Percentiles rank a stretch among this genome's conserved stretches.
phyloP scores from a whole-genome alignment of 2,113 vertebrate genomes.

The Gracilinanus agilis region DNA sequence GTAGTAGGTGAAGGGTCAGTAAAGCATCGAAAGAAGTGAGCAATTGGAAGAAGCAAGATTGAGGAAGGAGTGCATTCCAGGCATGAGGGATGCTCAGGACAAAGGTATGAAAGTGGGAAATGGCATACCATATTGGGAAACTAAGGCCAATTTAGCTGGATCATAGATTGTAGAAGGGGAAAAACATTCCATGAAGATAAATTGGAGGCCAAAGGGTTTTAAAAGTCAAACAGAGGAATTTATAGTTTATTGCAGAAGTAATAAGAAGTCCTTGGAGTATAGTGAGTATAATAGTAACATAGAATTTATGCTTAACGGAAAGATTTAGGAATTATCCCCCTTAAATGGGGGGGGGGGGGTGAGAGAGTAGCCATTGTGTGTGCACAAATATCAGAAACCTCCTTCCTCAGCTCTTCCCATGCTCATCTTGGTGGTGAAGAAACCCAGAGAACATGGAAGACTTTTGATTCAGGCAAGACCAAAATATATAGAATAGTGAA shows the following conservation, averaged over 20 bases:
- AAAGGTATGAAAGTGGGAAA: background rate
- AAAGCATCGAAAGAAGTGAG: background rate
- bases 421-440: background rate
- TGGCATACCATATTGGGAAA: too few species aligned
- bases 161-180: background rate
- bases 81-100: background rate
- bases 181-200: background rate
- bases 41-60: background rate
- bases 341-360: background rate
- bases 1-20: background rate
- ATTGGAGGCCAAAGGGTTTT: background rate
- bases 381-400: rapidly evolving
- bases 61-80: background rate
- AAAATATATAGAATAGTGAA: background rate
- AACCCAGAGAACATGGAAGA: background rate
- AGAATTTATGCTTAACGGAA: background rate
- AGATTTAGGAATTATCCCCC: background rate
- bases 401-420: background rate
- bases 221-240: background rate
- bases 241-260: background rate
- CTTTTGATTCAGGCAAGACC: background rate
- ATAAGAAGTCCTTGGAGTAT: background rate
- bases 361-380: rapidly evolving
- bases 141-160: background rate
- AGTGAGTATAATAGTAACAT: background rate